Conservation (phyloP, 2,113 vertebrate species). For the Dissostichus mawsoni region DNA sequence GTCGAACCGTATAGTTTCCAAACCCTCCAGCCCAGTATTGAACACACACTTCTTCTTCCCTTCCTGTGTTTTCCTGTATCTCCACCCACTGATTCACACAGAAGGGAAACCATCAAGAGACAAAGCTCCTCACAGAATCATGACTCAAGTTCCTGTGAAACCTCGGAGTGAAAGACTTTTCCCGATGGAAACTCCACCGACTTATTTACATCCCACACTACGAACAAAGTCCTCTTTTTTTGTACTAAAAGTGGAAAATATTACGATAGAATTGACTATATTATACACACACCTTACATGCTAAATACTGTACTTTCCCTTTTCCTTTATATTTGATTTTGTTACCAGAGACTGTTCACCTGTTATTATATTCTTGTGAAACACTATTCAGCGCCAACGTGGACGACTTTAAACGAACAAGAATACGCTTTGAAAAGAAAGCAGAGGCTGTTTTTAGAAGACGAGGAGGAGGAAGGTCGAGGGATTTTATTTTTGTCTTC, state of each 20-base stretch:
- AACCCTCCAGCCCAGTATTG: slow-evolving; percentile 45
- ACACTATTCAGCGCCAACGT: slow-evolving; percentile 9
- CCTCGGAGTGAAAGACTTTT: slow-evolving; percentile 40
- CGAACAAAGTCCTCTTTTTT: slow-evolving; percentile 51
- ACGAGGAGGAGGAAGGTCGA: slow-evolving; percentile 5
- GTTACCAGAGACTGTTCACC: slow-evolving; percentile 22
- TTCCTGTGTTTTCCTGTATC: neutral
- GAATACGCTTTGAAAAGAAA: too few species aligned
- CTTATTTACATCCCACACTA: slow-evolving; percentile 52
- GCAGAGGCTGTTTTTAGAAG: slow-evolving; percentile 6
- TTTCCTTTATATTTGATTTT: slow-evolving; percentile 33
- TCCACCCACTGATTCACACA: slow-evolving; percentile 21
- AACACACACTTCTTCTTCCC: slow-evolving; percentile 7
- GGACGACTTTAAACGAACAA: slow-evolving; percentile 9
- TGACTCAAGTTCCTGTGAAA: slow-evolving; percentile 44
- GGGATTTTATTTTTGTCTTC: slow-evolving; percentile 47
- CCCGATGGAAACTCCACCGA: slow-evolving; percentile 23
- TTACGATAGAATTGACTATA: slow-evolving; percentile 62
- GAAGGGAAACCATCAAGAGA: slow-evolving; percentile 41
- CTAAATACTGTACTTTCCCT: slow-evolving; percentile 51
- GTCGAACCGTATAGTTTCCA: slow-evolving; percentile 38
- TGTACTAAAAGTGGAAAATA: slow-evolving; percentile 76
- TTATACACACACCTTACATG: slow-evolving; percentile 61
- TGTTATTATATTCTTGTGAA: slow-evolving; percentile 27
- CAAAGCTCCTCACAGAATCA: slow-evolving; percentile 44